Conservation (phyloP, 2,888 invertebrate species). For the Drosophila anomalipes region DNA sequence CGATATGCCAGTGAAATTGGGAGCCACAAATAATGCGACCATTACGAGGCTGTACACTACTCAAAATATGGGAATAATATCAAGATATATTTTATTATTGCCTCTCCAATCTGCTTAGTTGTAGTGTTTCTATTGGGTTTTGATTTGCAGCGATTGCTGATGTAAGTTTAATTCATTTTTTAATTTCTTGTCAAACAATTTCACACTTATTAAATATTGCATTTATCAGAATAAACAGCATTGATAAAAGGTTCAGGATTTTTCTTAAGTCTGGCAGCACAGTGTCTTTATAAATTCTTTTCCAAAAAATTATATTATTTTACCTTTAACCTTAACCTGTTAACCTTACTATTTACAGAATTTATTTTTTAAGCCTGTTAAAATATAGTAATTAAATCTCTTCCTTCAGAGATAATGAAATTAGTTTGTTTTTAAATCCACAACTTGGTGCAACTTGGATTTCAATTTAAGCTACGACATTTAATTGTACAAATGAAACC, state of each 20-base stretch:
- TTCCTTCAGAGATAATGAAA: neutral
- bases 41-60: constrained; percentile 23
- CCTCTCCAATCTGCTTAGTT: neutral
- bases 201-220: neutral
- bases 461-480: neutral
- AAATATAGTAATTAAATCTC: neutral
- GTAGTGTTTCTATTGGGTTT: neutral
- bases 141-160: neutral
- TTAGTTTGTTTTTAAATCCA: neutral
- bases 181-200: neutral
- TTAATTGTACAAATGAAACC: neutral
- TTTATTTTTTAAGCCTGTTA: neutral
- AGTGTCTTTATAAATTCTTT: neutral
- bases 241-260: neutral
- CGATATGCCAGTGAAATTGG: constrained; percentile 42
- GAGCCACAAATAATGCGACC: constrained; percentile 39
- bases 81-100: neutral
- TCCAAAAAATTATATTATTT: neutral
- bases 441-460: neutral
- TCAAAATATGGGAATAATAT: constrained; percentile 3
- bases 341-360: neutral
- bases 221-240: neutral
- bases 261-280: neutral
- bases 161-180: neutral
- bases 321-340: neutral